Base-by-base conservation (phyloP, 2,888 invertebrate genomes). In the Labia minor region DNA sequence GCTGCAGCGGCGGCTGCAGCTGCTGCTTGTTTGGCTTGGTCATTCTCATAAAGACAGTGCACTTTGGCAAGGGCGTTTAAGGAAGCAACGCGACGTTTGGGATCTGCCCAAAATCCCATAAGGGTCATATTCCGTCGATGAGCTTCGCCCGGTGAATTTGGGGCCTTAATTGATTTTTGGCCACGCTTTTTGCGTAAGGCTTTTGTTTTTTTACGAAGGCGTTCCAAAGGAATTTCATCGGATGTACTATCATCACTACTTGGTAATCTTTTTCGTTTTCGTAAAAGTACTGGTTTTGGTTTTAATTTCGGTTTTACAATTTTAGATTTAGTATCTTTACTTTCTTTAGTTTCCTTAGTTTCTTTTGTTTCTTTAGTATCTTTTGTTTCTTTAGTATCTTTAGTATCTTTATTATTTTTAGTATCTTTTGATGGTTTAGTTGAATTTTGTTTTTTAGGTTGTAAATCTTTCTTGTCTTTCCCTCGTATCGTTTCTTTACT, bases 41-140 rank as follows among this genome's bases (percentile, higher is more conserved):
- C 93, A 75, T 93, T 93, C 77, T 93, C 93, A 74, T 93, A 93
- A 20, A 94, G 81, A 74, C 92, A 92, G 76, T 93, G 92, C 1
- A 94, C 93, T 80, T 93, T 93, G 21, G 92, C 92, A 72, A 90
- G 77, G 0, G 94, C 94, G 75, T 94, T 94, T 26, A 94, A 78
- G 1, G 93, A 92, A 37, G 94, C 94, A 78, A 92, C 91, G 71
- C 94, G 83, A 62, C 88, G 83, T 77, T 91, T 92, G 20, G 90
- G 89, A 0, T 89, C 89, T 70, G 82, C 83, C 87, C 87, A 88
- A 79, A 87, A 86, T 1, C 86, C 85, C 68, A 85, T 81, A 37
- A 87, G 77, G 74, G 85, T 84, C 71, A 85, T 80, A 69, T 86
- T 78, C 67, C 79, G 73, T 14, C 49, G 49, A 3, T 49, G 49